phyloP scores from a whole-genome alignment of 2,113 vertebrate species.

The Bubo bubo region DNA sequence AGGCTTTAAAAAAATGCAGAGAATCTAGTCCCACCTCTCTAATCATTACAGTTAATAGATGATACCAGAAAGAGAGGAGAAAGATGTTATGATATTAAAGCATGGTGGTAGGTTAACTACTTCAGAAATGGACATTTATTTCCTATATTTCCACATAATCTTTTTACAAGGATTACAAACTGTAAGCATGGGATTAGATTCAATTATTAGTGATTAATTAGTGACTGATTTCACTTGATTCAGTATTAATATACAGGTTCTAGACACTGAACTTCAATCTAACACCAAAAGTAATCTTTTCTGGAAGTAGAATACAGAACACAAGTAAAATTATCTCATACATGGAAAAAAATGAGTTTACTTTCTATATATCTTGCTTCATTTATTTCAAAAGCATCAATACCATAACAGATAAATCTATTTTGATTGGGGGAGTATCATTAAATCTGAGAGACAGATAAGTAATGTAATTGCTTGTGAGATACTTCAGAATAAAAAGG shows the following conservation, averaged over 20 bases:
- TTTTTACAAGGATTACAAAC: not conserved
- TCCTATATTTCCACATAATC: not conserved
- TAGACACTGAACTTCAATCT: not conserved
- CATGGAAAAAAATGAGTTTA: not conserved
- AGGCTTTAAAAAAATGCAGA: not conserved
- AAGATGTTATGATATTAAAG: not conserved
- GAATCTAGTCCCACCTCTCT: not conserved
- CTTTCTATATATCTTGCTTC: not conserved
- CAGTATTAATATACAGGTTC: not conserved
- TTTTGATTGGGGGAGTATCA: not conserved
- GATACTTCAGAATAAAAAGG: not conserved
- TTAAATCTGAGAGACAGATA: not conserved
- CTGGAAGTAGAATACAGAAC: not conserved
- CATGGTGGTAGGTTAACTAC: not conserved
- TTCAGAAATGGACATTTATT: not conserved
- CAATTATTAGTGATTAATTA: not conserved
- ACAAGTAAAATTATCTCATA: not conserved
- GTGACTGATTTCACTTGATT: not conserved
- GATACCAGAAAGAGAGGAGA: not conserved
- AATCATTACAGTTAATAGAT: not conserved
- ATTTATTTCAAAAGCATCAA: not conserved
- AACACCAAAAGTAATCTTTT: not conserved
- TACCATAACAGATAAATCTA: not conserved
- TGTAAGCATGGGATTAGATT: not conserved
- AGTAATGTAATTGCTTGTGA: not conserved